Conservation (phyloP, 2,797 vertebrate genomes). For the Neoniphon sammara region DNA sequence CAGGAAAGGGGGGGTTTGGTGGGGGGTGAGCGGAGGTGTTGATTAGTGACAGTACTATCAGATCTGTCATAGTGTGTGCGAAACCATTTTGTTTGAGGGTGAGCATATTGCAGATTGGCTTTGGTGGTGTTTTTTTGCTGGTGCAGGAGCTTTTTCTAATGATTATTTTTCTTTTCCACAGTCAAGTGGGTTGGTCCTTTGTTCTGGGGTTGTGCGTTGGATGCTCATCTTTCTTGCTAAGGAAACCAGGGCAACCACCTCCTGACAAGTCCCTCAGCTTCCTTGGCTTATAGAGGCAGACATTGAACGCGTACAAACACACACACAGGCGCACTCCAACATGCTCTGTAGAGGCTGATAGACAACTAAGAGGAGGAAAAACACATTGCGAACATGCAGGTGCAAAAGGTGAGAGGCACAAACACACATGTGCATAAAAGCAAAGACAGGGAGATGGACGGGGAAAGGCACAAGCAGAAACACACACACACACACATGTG, state of each 20-base stretch:
- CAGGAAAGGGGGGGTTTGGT: not conserved
- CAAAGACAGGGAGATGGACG: conserved; percentile 24
- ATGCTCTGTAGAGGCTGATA: conserved; percentile 61
- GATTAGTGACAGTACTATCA: conserved; percentile 28
- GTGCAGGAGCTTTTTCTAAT: conserved; percentile 25
- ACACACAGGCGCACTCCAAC: conserved; percentile 56
- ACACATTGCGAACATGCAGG: conserved; percentile 40
- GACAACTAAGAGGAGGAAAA: conserved; percentile 44
- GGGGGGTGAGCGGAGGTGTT: conserved; percentile 6
- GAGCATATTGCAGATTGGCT: conserved; percentile 5
- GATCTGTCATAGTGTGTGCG: conserved; percentile 1
- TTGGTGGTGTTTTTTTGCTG: conserved; percentile 22
- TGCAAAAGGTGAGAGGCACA: conserved; percentile 35
- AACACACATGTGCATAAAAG: conserved; percentile 27
- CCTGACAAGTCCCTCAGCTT: conserved; percentile 76
- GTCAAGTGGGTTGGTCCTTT: conserved; percentile 58
- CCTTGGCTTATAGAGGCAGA: conserved; percentile 69
- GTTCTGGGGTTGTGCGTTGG: conserved; percentile 53
- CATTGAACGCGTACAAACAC: conserved; percentile 57
- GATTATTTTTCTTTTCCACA: conserved; percentile 31
- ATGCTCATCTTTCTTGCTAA: conserved; percentile 69
- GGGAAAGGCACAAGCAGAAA: conserved; percentile 38
- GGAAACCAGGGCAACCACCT: conserved; percentile 79
- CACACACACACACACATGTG: conserved; percentile 14
- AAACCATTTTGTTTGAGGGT: not conserved